These are phyloP conservation scores for Campoplex nolae DNA, from an alignment of 2,888 invertebrate species.

Conservation along the genomic window DNA sequence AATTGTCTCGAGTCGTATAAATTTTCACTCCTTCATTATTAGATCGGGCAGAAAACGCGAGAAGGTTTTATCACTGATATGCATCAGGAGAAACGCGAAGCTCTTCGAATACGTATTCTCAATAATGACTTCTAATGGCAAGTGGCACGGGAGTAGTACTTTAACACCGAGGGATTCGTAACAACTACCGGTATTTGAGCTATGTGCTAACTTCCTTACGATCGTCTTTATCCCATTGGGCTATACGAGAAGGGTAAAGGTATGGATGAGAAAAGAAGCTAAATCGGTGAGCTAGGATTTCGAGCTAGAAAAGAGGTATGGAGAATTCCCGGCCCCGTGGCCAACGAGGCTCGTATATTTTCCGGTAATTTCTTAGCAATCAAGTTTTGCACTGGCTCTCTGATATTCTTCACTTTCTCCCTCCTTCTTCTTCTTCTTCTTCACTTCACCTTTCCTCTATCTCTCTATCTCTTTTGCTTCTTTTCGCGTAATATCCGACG, in stretches of 20 bases:
- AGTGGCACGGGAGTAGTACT: constrained; percentile 46
- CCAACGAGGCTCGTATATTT: constrained; percentile 73
- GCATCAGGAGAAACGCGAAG: constrained; percentile 12
- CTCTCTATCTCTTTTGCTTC: neutral
- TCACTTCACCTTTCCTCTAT: constrained; percentile 21
- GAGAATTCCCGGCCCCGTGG: constrained; percentile 51
- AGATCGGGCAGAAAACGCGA: neutral
- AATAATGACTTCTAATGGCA: constrained; percentile 64
- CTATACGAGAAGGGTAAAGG: constrained; percentile 29
- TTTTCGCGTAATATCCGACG: constrained; percentile 74
- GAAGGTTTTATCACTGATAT: constrained; percentile 20
- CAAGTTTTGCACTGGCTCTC: constrained; percentile 70
- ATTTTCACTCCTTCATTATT: constrained; percentile 1
- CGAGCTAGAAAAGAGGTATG: constrained; percentile 47
- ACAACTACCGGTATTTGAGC: constrained; percentile 51
- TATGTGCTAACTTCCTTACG: constrained; percentile 43
- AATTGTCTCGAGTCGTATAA: constrained; percentile 12
- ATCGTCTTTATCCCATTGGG: constrained; percentile 47
- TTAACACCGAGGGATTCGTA: constrained; percentile 50
- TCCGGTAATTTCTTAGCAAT: constrained; percentile 82
- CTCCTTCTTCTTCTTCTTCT: constrained; percentile 38
- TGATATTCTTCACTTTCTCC: constrained; percentile 29
- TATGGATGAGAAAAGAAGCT: constrained; percentile 27
- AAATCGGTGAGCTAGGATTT: constrained; percentile 35
- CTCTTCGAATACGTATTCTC: constrained; percentile 55